Conservation (phyloP, 2,888 invertebrate genomes). For the Polietes domitor region DNA sequence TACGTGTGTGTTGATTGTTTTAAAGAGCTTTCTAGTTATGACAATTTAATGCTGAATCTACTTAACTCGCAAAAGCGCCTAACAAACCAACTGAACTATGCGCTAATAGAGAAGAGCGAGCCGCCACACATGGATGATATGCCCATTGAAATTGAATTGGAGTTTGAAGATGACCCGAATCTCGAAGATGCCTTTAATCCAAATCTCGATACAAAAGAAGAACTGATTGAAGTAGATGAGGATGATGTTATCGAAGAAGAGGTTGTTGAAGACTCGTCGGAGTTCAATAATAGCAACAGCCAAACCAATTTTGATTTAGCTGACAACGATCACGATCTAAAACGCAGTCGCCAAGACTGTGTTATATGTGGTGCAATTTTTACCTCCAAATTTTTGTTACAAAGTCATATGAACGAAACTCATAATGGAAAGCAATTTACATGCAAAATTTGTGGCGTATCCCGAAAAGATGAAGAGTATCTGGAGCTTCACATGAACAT, state of each 20-base stretch:
- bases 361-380: conserved; percentile 70
- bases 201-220: conserved; percentile 68
- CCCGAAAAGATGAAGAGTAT: conserved; percentile 77
- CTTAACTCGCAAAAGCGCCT: conserved; percentile 75
- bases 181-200: conserved; percentile 70
- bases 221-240: conserved; percentile 65
- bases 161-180: conserved; percentile 62
- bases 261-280: not conserved
- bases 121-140: conserved; percentile 41
- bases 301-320: not conserved
- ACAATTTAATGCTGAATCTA: conserved; percentile 76
- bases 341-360: conserved; percentile 50
- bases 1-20: conserved; percentile 75
- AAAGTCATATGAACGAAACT: conserved; percentile 73
- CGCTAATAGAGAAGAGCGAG: conserved; percentile 67
- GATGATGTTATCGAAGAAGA: conserved; percentile 50
- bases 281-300: not conserved
- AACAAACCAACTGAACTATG: conserved; percentile 72
- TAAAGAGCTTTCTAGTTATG: conserved; percentile 74
- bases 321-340: not conserved
- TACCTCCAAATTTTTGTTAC: conserved; percentile 73
- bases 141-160: conserved; percentile 52
- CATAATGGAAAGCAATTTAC: conserved; percentile 70
- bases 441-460: conserved; percentile 76
- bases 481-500: conserved; percentile 78